Evolutionary conservation across 35 echinoderm and acorn worm genomes (phyloP).

Genomic region (Chiridota heheva): DNA sequence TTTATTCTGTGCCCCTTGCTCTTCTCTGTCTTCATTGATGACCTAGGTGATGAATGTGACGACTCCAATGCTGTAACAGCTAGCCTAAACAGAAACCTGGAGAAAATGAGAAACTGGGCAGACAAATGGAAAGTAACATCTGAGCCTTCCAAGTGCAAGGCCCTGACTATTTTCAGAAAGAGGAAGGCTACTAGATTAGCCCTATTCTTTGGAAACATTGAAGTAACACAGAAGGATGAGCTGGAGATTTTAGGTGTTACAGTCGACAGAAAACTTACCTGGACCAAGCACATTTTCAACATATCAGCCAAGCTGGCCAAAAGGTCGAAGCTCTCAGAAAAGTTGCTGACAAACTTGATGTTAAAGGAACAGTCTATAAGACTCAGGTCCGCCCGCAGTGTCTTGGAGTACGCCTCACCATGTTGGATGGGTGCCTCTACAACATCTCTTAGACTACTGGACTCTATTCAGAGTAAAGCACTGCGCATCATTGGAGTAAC

Average conservation of each 20-base stretch:
- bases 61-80: conserved; percentile 15
- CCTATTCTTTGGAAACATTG: neutral
- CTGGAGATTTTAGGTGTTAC: conserved; percentile 16
- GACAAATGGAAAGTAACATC: too few species aligned
- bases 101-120: conserved; percentile 30
- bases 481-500: too few species aligned
- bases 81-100: conserved; percentile 50
- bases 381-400: too few species aligned
- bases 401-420: too few species aligned
- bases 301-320: conserved; percentile 51
- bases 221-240: neutral
- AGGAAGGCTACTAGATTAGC: neutral
- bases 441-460: too few species aligned
- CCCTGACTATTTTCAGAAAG: conserved; percentile 5
- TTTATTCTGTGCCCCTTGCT: conserved; percentile 32
- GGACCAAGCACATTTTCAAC: conserved; percentile 20
- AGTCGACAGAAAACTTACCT: neutral
- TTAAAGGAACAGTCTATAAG: too few species aligned
- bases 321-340: conserved; percentile 12
- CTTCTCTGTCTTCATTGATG: conserved; percentile 46
- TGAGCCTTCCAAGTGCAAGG: conserved; percentile 33
- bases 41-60: conserved; percentile 36
- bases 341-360: conserved; percentile 6
- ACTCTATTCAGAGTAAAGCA: too few species aligned
- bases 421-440: too few species aligned